These are phyloP conservation scores for Elysia crispata DNA, from an alignment of 2,888 invertebrate genomes.

Conservation along the genomic window DNA sequence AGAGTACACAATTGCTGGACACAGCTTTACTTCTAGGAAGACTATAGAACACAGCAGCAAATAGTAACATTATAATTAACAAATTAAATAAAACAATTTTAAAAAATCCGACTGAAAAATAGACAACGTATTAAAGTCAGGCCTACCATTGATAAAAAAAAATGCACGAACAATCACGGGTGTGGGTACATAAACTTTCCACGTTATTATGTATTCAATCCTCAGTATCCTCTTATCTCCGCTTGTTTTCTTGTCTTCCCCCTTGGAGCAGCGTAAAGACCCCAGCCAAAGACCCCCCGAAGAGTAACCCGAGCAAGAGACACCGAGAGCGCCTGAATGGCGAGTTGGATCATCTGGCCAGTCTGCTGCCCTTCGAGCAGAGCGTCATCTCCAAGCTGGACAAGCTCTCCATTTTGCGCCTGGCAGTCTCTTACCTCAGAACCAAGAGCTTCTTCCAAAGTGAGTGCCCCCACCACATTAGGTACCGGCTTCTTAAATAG, in stretches of 20 bases:
- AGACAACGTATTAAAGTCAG: too few relatives aligned
- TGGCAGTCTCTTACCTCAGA: conserved; percentile 97
- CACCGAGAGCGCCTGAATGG: conserved; percentile 98
- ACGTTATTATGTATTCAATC: too few relatives aligned
- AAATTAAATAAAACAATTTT: too few relatives aligned
- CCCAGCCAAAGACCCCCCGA: conserved; percentile 80
- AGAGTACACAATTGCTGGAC: too few relatives aligned
- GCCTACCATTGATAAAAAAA: too few relatives aligned
- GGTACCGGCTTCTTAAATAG: too few relatives aligned
- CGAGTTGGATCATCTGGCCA: conserved; percentile 96
- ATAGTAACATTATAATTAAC: too few relatives aligned
- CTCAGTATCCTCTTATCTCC: neutral
- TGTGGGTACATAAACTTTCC: too few relatives aligned
- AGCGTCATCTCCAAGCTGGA: conserved; percentile 98
- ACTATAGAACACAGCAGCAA: too few relatives aligned
- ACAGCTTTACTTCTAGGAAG: too few relatives aligned
- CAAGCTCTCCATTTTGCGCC: conserved; percentile 96
- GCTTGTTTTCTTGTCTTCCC: neutral
- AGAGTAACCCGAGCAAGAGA: conserved; percentile 94
- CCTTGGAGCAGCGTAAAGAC: conserved; percentile 87
- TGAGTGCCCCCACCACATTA: conserved; percentile 79
- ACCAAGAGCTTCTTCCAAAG: conserved; percentile 99
- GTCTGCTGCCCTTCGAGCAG: conserved; percentile 91
- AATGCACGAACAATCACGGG: too few relatives aligned
- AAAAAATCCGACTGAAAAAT: too few relatives aligned